phyloP scores from a whole-genome alignment of 2,888 invertebrate species.

The Cerastis rubricosa region DNA sequence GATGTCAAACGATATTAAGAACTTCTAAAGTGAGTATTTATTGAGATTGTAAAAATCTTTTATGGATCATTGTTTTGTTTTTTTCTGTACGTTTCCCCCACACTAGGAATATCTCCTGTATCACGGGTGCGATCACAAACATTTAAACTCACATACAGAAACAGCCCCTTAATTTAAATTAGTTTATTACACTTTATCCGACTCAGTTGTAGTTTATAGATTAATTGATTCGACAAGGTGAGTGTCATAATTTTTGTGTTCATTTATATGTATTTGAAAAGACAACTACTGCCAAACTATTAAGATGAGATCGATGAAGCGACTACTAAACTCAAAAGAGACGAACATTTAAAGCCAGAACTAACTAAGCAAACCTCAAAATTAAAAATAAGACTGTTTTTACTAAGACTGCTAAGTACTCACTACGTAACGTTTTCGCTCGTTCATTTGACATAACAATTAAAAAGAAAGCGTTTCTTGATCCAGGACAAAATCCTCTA shows the following conservation, averaged over 20 bases:
- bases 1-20: background rate
- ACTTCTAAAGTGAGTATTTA: background rate
- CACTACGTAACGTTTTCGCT: too few species aligned
- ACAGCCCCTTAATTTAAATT: slow-evolving; percentile 4
- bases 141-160: too few species aligned
- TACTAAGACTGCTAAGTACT: background rate
- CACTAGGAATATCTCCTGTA: too few species aligned
- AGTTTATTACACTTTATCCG: background rate
- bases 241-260: background rate
- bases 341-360: background rate
- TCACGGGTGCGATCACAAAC: too few species aligned
- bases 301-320: background rate
- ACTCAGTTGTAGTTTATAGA: background rate
- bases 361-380: background rate
- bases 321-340: background rate
- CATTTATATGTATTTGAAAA: background rate
- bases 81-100: too few species aligned
- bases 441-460: background rate
- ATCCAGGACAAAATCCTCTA: background rate
- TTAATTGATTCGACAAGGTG: background rate
- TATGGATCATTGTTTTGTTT: background rate
- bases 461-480: background rate
- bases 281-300: background rate
- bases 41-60: background rate
- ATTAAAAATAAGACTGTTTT: background rate